A percentile compares a stretch with the other conserved stretches of the same genome.
Evolutionary conservation across 1,140 invertebrate species (phyloP).

Genomic region (Drosophila nannoptera): DNA sequence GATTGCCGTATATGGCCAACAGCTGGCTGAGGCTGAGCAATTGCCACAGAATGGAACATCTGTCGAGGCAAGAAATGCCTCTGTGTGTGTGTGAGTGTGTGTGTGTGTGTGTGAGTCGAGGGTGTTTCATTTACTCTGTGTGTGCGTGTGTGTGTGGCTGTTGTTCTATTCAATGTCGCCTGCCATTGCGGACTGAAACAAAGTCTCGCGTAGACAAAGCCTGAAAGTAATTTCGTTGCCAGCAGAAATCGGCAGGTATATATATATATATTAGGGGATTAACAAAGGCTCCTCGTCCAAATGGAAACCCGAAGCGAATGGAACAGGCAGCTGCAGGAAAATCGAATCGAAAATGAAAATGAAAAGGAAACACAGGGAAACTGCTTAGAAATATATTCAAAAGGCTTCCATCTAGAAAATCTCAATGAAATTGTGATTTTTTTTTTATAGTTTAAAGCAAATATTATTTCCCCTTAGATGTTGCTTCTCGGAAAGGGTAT

Average conservation of each 20-base stretch:
- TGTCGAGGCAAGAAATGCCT: conserved; percentile 12
- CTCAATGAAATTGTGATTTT: too few species aligned
- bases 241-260: conserved; percentile 7
- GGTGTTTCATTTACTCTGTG: conserved; percentile 6
- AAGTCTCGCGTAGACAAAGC: conserved; percentile 20
- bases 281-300: not conserved
- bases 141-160: not conserved
- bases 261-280: conserved; percentile 22
- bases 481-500: not conserved
- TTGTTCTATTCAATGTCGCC: conserved; percentile 24
- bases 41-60: conserved; percentile 10
- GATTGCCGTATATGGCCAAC: conserved; percentile 30
- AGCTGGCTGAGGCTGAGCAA: conserved; percentile 12
- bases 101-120: not conserved
- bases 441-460: too few species aligned
- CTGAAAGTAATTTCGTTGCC: not conserved
- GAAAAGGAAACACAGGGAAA: not conserved
- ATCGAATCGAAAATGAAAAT: not conserved
- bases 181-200: conserved; percentile 30
- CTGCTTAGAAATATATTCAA: too few species aligned
- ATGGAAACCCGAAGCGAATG: not conserved
- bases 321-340: not conserved
- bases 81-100: not conserved
- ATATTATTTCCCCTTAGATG: too few species aligned
- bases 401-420: too few species aligned